Percentiles rank a stretch among this genome's conserved stretches.
Conservation (phyloP, 2,113 vertebrate species). For the Cheirogaleus medius region DNA sequence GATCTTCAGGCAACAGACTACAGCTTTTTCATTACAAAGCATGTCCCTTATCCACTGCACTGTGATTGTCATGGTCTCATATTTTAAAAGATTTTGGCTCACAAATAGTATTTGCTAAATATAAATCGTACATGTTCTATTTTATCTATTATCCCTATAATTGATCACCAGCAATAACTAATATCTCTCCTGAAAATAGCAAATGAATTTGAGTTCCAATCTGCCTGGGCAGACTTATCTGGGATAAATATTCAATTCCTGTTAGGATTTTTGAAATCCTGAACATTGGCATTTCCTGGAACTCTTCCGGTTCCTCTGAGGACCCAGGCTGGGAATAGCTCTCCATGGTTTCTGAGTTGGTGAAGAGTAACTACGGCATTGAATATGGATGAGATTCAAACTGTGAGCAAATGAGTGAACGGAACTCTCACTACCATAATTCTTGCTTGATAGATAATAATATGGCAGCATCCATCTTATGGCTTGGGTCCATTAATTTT, state of each 20-base stretch:
- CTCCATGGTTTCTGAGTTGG: neutral
- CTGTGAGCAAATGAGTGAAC: neutral
- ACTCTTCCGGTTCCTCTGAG: neutral
- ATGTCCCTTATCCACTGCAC: neutral
- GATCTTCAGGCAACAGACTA: neutral
- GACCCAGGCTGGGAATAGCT: neutral
- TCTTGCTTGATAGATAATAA: neutral
- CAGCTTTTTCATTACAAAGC: conserved; percentile 11
- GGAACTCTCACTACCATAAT: neutral
- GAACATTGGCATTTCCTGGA: neutral
- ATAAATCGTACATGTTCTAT: neutral
- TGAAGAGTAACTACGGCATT: neutral
- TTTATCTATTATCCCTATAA: neutral
- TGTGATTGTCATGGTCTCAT: neutral
- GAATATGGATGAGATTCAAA: neutral
- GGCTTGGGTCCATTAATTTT: neutral
- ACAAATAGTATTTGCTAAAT: neutral
- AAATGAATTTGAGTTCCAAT: neutral
- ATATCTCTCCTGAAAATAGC: neutral
- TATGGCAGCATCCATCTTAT: neutral
- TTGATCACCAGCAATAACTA: neutral
- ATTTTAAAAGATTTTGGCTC: neutral
- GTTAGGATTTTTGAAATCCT: conserved; percentile 13
- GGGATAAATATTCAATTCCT: conserved; percentile 14
- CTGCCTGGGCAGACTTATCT: neutral